These are phyloP conservation scores for Trachelipus rathkii DNA, from an alignment of 1,140 invertebrate species.

Conservation along the genomic window DNA sequence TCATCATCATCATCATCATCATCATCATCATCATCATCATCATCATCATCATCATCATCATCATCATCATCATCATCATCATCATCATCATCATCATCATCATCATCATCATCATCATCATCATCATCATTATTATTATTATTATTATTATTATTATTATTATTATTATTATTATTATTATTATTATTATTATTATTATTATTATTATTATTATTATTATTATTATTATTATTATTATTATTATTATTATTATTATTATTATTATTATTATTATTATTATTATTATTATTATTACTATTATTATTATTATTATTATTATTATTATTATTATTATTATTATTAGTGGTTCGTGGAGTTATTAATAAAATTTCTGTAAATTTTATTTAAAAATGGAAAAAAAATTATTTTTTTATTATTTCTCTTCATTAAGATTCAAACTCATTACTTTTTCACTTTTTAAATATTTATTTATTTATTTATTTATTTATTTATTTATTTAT, in stretches of 20 bases:
- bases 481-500: too few species aligned
- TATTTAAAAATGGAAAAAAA: too few species aligned
- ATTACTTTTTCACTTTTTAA: too few species aligned
- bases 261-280: too few species aligned
- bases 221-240: constrained; percentile 11
- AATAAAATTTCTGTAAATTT: too few species aligned
- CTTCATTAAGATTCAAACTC: too few species aligned
- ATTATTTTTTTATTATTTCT: too few species aligned
- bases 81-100: constrained; percentile 11
- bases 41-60: constrained; percentile 11
- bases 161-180: constrained; percentile 11
- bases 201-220: constrained; percentile 11
- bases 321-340: too few species aligned
- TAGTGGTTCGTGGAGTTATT: too few species aligned
- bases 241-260: constrained; percentile 11
- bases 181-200: constrained; percentile 11
- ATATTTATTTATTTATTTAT: too few species aligned
- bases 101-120: constrained; percentile 10
- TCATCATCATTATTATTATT: constrained; percentile 11
- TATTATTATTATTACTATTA: too few species aligned
- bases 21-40: constrained; percentile 11
- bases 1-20: constrained; percentile 11
- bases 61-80: constrained; percentile 10
- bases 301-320: too few species aligned
- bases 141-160: constrained; percentile 11